phyloP scores from a whole-genome alignment of 2,113 vertebrate genomes.

The Coryphaenoides rupestris region DNA sequence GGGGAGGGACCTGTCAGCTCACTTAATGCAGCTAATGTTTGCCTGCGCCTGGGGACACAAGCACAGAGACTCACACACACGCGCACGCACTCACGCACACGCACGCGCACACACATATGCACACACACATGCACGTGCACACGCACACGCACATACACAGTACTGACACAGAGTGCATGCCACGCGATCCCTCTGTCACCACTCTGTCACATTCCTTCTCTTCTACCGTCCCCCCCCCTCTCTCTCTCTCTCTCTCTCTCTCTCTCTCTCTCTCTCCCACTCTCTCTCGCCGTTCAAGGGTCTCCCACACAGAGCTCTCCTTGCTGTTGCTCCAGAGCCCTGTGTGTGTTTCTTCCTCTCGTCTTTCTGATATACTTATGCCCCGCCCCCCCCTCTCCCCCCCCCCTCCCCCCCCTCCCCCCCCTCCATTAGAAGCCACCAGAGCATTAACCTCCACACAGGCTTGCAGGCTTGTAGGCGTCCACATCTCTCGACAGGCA shows the following conservation, averaged over 20 bases:
- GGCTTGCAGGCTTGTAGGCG: too few species aligned
- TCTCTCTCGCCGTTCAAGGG: slow-evolving; percentile 43
- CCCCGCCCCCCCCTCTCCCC: too few species aligned
- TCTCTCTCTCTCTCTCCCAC: slow-evolving; percentile 27
- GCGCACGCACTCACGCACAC: slow-evolving; percentile 31
- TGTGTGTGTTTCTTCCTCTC: slow-evolving; percentile 30
- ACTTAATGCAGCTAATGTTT: slow-evolving; percentile 83
- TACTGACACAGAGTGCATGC: slow-evolving; percentile 61
- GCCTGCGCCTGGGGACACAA: slow-evolving; percentile 75
- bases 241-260: slow-evolving; percentile 28
- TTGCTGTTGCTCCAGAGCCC: slow-evolving; percentile 32
- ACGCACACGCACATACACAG: slow-evolving; percentile 66
- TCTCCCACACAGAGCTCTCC: slow-evolving; percentile 39
- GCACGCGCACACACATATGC: slow-evolving; percentile 66
- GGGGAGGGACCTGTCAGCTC: slow-evolving; percentile 79
- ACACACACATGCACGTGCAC: slow-evolving; percentile 57
- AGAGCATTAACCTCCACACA: too few species aligned
- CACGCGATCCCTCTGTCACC: slow-evolving; percentile 62
- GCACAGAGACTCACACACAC: slow-evolving; percentile 60
- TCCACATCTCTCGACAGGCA: too few species aligned
- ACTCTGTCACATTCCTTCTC: slow-evolving; percentile 65
- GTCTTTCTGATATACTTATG: background rate
- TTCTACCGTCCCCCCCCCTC: slow-evolving; percentile 44
- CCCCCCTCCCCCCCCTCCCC: background rate
- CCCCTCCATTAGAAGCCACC: too few species aligned